Conservation (phyloP, 2,797 vertebrate species). For the Cossypha heuglini region DNA sequence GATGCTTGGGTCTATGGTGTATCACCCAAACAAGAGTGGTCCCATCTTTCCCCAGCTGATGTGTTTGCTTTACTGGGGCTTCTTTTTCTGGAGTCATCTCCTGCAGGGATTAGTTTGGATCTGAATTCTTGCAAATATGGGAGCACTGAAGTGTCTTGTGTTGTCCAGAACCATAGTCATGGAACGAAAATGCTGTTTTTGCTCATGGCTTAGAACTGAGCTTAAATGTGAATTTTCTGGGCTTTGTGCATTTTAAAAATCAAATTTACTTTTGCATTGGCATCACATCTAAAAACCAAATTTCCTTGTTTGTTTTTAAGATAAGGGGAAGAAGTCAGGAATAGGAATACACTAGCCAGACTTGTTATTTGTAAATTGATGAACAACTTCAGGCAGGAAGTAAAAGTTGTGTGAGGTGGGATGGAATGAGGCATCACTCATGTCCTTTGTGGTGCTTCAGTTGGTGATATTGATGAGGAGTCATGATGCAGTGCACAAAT, state of each 20-base stretch:
- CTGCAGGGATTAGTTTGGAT: background rate
- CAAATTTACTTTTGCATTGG: background rate
- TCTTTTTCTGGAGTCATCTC: background rate
- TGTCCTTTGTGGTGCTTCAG: background rate
- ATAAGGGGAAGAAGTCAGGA: background rate
- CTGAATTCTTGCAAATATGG: background rate
- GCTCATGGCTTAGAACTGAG: background rate
- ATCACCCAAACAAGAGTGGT: background rate
- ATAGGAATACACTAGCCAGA: background rate
- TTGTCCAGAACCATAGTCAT: background rate
- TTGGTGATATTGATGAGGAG: background rate
- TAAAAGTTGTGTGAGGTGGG: background rate
- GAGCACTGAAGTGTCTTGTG: background rate
- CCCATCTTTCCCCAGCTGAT: background rate
- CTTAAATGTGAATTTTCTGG: background rate
- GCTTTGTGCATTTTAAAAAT: background rate
- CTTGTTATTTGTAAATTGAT: background rate
- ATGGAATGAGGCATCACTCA: background rate
- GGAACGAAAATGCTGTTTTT: background rate
- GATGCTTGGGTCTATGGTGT: background rate
- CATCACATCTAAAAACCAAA: background rate
- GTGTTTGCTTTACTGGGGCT: background rate
- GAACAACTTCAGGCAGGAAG: background rate
- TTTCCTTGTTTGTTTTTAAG: constrained; percentile 2
- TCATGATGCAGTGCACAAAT: background rate